Conservation (phyloP, 2,113 vertebrate species). For the Seriola quinqueradiata region DNA sequence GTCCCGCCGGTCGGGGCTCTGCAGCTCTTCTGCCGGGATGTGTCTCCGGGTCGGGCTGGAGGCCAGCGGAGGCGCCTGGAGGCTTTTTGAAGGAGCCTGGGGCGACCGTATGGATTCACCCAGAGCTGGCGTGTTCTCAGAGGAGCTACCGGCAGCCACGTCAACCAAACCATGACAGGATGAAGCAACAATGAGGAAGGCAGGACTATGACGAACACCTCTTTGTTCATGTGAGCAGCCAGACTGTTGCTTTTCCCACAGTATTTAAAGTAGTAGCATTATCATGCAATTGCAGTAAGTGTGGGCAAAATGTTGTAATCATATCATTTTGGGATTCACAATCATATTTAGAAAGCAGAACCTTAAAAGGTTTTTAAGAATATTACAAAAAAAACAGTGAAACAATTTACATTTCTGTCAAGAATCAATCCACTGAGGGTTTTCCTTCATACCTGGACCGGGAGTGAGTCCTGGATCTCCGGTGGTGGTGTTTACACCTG, state of each 20-base stretch:
- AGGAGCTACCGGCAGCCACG: slow-evolving; percentile 38
- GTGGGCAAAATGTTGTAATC: no score
- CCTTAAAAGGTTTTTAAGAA: no score
- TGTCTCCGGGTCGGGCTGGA: background rate
- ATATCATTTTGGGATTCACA: no score
- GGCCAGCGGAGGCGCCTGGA: background rate
- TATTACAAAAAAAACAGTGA: no score
- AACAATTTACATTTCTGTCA: no score
- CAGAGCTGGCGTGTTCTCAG: slow-evolving; percentile 24
- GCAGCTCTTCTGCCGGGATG: background rate
- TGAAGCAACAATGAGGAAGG: background rate
- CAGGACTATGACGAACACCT: background rate
- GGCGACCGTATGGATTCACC: slow-evolving; percentile 22
- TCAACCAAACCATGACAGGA: background rate
- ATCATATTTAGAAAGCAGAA: no score
- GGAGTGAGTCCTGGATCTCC: slow-evolving; percentile 32
- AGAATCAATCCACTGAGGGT: background rate
- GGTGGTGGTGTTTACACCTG: background rate
- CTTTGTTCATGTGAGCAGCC: background rate
- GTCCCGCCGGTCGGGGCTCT: background rate
- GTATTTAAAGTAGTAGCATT: no score
- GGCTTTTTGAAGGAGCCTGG: background rate
- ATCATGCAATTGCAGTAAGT: no score
- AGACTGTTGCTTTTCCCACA: no score
- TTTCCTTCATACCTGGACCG: slow-evolving; percentile 46